A percentile compares a stretch with the other conserved stretches of the same genome.
Conservation (phyloP, 2,888 invertebrate species). For the Stenotaenia linearis region DNA sequence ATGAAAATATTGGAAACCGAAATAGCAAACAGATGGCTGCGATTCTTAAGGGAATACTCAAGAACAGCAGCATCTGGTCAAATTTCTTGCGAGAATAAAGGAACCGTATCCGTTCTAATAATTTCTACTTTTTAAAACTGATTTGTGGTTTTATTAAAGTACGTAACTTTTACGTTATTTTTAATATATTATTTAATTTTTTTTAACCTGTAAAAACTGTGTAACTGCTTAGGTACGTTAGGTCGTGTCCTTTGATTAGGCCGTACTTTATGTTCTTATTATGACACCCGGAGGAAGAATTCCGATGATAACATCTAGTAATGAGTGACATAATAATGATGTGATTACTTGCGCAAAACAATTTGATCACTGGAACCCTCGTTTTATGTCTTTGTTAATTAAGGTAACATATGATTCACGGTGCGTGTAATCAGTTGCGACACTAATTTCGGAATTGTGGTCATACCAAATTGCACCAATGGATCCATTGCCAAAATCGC, state of each 20-base stretch:
- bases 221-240: no score
- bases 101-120: no score
- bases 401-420: not conserved
- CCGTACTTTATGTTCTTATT: not conserved
- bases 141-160: not conserved
- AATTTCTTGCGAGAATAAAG: no score
- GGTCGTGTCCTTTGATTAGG: not conserved
- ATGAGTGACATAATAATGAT: not conserved
- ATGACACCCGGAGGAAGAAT: not conserved
- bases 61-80: not conserved
- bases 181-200: not conserved
- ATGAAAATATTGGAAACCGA: not conserved
- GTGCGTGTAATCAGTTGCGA: not conserved
- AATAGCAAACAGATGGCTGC: not conserved
- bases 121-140: no score
- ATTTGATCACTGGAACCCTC: not conserved
- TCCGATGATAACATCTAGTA: not conserved
- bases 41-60: not conserved
- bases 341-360: conserved; percentile 14
- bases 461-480: not conserved
- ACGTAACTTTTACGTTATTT: not conserved
- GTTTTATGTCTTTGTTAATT: not conserved
- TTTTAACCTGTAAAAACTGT: no score
- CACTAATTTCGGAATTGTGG: not conserved
- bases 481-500: not conserved